Evolutionary conservation across 1,140 invertebrate species (phyloP).

Genomic region (Dinoponera quadriceps): DNA sequence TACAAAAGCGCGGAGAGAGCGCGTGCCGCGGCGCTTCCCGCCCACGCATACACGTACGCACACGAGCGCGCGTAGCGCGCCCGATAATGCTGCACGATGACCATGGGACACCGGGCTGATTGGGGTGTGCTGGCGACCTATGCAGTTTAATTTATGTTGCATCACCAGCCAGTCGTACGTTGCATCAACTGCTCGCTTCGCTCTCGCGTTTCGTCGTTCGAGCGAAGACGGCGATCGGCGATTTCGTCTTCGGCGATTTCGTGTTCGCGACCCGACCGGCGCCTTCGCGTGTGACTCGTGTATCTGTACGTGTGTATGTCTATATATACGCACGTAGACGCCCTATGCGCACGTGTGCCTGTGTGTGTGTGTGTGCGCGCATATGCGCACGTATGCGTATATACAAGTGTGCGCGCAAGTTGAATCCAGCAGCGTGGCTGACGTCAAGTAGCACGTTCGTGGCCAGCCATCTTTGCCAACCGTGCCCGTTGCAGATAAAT

Average conservation of each 20-base stretch:
- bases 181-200: conserved; percentile 70
- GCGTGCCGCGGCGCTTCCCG: conserved; percentile 64
- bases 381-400: not conserved
- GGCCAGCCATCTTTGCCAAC: conserved; percentile 73
- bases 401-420: conserved; percentile 32
- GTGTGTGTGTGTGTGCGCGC: conserved; percentile 3
- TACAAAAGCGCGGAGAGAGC: conserved; percentile 51
- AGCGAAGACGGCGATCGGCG: not conserved
- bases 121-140: conserved; percentile 79
- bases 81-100: conserved; percentile 80
- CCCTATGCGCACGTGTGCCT: not conserved
- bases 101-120: conserved; percentile 79
- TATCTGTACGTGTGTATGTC: not conserved
- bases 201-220: conserved; percentile 33
- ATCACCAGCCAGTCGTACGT: conserved; percentile 78
- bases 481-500: conserved; percentile 28
- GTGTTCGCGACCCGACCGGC: conserved; percentile 4
- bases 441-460: conserved; percentile 47
- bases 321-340: no score
- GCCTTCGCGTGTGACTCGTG: conserved; percentile 4
- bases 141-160: conserved; percentile 83
- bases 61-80: conserved; percentile 47
- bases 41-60: conserved; percentile 64
- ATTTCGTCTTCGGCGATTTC: conserved; percentile 22
- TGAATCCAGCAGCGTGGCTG: conserved; percentile 17